Evolutionary conservation across 2,888 invertebrate species (phyloP).

Genomic region (Pyrgus malvae): DNA sequence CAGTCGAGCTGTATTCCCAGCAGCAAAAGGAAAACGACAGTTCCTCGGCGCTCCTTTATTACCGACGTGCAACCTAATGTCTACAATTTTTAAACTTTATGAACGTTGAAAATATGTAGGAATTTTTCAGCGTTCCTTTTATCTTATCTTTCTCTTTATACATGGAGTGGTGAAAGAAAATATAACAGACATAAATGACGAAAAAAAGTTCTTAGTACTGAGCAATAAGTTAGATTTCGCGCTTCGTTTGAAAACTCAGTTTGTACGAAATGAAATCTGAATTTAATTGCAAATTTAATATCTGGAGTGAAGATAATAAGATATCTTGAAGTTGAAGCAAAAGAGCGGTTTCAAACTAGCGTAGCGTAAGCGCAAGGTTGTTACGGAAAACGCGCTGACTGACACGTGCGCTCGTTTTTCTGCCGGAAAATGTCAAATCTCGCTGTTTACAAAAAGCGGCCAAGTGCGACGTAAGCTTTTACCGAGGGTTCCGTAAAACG

Average conservation of each 20-base stretch:
- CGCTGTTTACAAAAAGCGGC: too few species aligned
- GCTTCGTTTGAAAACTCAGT: neutral
- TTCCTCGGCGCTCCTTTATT: slow-evolving; percentile 31
- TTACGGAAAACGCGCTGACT: too few species aligned
- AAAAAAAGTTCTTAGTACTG: neutral
- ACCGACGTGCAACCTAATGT: slow-evolving; percentile 32
- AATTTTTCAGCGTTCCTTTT: slow-evolving; percentile 29
- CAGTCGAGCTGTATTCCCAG: slow-evolving; percentile 11
- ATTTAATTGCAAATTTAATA: slow-evolving; percentile 1
- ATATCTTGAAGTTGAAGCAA: too few species aligned
- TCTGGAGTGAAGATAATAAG: neutral
- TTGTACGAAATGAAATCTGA: neutral
- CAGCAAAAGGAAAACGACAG: slow-evolving; percentile 29
- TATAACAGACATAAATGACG: neutral
- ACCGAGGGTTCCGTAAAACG: too few species aligned
- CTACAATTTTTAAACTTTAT: slow-evolving; percentile 36
- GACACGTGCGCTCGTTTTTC: too few species aligned
- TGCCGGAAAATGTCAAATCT: too few species aligned
- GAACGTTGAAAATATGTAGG: slow-evolving; percentile 32
- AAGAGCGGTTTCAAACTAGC: too few species aligned
- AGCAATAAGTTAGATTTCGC: neutral
- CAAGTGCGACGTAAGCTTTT: too few species aligned
- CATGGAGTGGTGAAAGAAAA: neutral
- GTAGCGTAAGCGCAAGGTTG: too few species aligned
- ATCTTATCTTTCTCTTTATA: slow-evolving; percentile 1